Evolutionary conservation across 2,888 invertebrate species (phyloP), one percentile per base, ranked within the genome.

Genomic region (Galerucella calmariensis): DNA sequence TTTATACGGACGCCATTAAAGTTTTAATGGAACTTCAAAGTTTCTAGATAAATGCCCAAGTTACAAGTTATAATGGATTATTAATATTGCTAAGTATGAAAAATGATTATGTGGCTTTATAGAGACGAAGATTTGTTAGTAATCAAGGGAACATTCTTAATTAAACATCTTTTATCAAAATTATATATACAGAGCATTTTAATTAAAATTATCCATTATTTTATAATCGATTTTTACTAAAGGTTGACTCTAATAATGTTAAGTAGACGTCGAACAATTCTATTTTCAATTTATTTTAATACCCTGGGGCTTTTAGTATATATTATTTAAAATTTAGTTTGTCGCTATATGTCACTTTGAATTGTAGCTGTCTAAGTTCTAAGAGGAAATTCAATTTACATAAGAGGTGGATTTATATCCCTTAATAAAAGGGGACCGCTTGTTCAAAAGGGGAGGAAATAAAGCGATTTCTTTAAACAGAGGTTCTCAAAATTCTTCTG

Each of bases 331-430:
- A 56, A 56, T 56, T 56, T 56, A 56, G 10, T 56, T 16, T 56
- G 10, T 20, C 10, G 16, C 56, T 16, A 20, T 56, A 56, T 56
- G 56, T 56, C 56, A 56, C 20, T 56, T 66, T 81, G 83, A 83
- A 81, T 82, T 82, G 83, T 81, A 82, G 82, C 82, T 80, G 81
- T 78, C 80, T 70, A 41, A 56, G 16, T 35, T 82, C 81, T 83
- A 82, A 83, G 83, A 82, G 83, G 80, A 80, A 84, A 83, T 85
- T 84, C 83, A 85, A 85, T 85, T 85, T 84, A 82, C 85, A 85
- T 85, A 83, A 81, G 81, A 84, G 83, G 84, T 84, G 82, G 84
- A 80, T 10, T 56, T 20, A 16, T 2, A 56, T 77, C 72, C 73
- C 69, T 58, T 56, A 10, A 20, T 67, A 58, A 56, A 53, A 44